Base-by-base conservation (phyloP, 2,888 invertebrate species). In the Tolmerus cingulatus region DNA sequence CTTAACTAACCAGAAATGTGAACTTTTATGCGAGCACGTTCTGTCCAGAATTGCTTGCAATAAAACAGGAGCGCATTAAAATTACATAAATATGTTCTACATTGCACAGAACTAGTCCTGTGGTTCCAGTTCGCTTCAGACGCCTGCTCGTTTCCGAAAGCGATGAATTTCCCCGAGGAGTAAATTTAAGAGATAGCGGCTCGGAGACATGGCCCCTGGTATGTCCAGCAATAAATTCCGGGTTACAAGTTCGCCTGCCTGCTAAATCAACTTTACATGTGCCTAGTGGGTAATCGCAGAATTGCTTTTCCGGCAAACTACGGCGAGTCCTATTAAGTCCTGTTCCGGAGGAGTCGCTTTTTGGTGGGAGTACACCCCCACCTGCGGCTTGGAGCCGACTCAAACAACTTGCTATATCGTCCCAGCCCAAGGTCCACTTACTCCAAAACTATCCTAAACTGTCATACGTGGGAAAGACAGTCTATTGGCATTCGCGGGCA, bases 201-300 rank as follows among this genome's bases (percentile, higher is more conserved):
- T 74, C 30, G 46, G 57, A 86, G 86, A 87, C 86, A 81, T 5
- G 76, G 27, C 57, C 87, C 30, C 86, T 19, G 55, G 87, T 37
- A 81, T 87, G 82, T 87, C 82, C 76, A 86, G 81, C 55, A 86
- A 87, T 87, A 87, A 86, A 87, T 87, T 86, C 74, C 76, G 76
- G 23, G 86, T 87, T 87, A 87, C 86, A 87, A 74, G 86, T 87
- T 66, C 27, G 78, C 76, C 37, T 81, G 81, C 77, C 87, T 55
- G 86, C 86, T 81, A 86, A 87, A 87, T 87, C 86, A 87, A 86
- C 86, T 87, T 86, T 87, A 86, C 87, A 87, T 78, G 77, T 79
- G 81, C 81, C 46, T 84, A 46, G 51, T 76, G 23, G 76, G 46
- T 34, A 66, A 40, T 55, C 19, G 46, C 55, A 40, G 82, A 82